phyloP scores from a whole-genome alignment of 2,113 vertebrate species.

The Elachura formosa region DNA sequence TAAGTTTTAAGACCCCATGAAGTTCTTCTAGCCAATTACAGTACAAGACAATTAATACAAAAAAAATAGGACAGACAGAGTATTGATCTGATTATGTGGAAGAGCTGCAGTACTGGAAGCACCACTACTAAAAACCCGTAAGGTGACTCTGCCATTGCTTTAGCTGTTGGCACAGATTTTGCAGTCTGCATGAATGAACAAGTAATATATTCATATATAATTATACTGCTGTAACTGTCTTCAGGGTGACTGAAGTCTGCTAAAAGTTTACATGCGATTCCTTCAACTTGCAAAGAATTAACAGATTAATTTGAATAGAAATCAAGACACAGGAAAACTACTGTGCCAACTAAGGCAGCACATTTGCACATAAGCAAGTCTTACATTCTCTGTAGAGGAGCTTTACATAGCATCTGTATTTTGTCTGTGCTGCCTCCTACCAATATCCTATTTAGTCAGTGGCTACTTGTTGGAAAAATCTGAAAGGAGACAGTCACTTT shows the following conservation, averaged over 20 bases:
- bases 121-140: background rate
- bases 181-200: background rate
- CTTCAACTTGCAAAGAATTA: background rate
- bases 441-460: background rate
- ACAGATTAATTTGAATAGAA: background rate
- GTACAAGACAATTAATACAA: background rate
- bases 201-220: background rate
- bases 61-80: background rate
- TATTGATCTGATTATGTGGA: background rate
- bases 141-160: background rate
- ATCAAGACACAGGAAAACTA: background rate
- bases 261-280: background rate
- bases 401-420: background rate
- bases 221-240: background rate
- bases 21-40: background rate
- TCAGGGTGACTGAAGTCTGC: background rate
- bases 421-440: background rate
- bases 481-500: background rate
- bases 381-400: background rate
- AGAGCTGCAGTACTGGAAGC: background rate
- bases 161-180: background rate
- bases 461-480: background rate
- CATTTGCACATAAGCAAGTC: background rate
- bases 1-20: background rate
- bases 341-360: background rate